Base-by-base conservation (phyloP, 2,113 vertebrate species). In the Amblyornis subalaris region DNA sequence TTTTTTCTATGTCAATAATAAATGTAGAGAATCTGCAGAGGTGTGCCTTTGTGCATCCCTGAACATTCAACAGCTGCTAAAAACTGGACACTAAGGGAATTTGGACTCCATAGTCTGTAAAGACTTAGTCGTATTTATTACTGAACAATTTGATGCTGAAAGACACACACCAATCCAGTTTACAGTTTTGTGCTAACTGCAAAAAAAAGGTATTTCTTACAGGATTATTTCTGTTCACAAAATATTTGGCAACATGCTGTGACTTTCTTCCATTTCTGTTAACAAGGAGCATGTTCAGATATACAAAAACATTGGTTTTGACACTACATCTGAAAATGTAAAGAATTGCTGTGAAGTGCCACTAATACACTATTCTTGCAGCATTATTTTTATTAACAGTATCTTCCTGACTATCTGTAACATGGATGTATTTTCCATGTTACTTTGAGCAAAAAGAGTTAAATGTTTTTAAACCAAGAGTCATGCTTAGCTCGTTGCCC, bases 21-120 rank as follows among this genome's bases (percentile, higher is more conserved):
- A 94, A 97, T 77, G 72, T 97, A 95, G 96, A 96, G 96, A 98
- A 97, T 96, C 93, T 95, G 85, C 96, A 97, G 96, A 98, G 96
- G 98, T 97, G 98, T 98, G 97, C 98, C 98, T 98, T 98, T 98
- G 97, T 95, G 97, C 98, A 94, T 98, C 97, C 98, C 97, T 97
- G 96, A 94, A 94, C 82, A 25, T 94, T 97, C 97, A 97, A 90
- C 96, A 97, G 98, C 98, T 98, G 98, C 98, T 98, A 98, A 95
- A 95, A 95, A 93, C 87, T 91, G 92, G 94, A 96, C 94, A 87
- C 94, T 96, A 97, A 96, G 93, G 97, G 97, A 97, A 94, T 94
- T 95, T 95, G 90, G 91, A 80, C 94, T 97, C 86, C 6, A 2
- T 89, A 91, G 96, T 97, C 77, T 76, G 53, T 93, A 96, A 95